These are phyloP conservation scores for Typhlichthys eigenmanni DNA, from an alignment of 2,797 vertebrate species.

Conservation along the genomic window DNA sequence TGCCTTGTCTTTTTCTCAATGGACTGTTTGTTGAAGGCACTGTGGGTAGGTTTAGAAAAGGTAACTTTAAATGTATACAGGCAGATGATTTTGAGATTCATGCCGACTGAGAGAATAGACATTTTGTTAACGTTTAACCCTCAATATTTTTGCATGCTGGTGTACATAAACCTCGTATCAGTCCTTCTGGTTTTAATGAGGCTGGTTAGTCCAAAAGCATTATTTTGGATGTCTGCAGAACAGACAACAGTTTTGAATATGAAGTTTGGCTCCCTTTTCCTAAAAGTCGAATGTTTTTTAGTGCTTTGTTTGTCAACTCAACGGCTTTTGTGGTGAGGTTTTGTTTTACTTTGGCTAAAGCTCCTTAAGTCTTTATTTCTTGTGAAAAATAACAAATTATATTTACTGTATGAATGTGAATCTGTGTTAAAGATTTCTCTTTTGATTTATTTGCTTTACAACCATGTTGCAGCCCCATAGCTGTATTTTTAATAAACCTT, in stretches of 20 bases:
- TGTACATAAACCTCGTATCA: conserved; percentile 66
- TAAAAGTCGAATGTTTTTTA: conserved; percentile 14
- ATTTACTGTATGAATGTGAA: conserved; percentile 46
- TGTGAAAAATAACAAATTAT: conserved; percentile 58
- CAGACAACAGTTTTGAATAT: conserved; percentile 64
- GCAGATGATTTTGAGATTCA: conserved; percentile 32
- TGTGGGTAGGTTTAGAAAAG: conserved; percentile 45
- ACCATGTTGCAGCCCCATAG: conserved; percentile 32
- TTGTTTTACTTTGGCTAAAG: conserved; percentile 55
- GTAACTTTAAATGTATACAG: conserved; percentile 30
- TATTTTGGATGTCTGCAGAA: conserved; percentile 60
- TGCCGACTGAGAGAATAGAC: conserved; percentile 27
- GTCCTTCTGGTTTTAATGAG: conserved; percentile 55
- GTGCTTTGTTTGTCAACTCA: conserved; percentile 65
- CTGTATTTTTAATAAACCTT: conserved; percentile 29
- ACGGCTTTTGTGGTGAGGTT: conserved; percentile 63
- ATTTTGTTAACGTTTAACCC: conserved; percentile 46
- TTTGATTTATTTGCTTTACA: conserved; percentile 29
- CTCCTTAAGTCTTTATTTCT: conserved; percentile 62
- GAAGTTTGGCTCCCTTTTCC: conserved; percentile 49
- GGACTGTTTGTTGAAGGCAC: conserved; percentile 54
- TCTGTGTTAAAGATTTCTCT: conserved; percentile 50
- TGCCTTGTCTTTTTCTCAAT: conserved; percentile 62
- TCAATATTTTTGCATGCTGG: conserved; percentile 78
- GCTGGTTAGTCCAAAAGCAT: conserved; percentile 61